These are phyloP conservation scores for Copsychus sechellarum DNA, from an alignment of 2,113 vertebrate species.

Conservation along the genomic window DNA sequence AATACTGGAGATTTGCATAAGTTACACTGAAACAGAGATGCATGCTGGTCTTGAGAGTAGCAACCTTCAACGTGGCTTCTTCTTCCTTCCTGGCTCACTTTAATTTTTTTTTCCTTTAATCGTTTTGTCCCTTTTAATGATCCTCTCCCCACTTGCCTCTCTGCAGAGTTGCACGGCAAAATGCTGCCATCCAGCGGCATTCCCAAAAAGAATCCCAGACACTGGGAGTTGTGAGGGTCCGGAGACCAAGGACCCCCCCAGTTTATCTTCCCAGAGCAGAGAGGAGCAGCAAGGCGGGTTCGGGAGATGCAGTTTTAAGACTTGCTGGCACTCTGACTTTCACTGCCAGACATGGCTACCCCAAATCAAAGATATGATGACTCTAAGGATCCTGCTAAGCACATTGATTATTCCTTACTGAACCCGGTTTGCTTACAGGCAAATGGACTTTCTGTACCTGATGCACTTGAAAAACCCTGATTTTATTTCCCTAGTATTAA, in stretches of 20 bases:
- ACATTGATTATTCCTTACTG: background rate
- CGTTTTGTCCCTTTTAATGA: background rate
- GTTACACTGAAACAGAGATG: background rate
- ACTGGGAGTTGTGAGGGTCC: background rate
- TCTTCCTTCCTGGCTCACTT: background rate
- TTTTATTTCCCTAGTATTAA: background rate
- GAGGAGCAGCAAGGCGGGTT: background rate
- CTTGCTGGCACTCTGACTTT: background rate
- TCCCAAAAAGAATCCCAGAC: background rate
- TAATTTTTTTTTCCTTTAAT: background rate
- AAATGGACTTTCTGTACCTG: background rate
- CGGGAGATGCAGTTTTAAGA: background rate
- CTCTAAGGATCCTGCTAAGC: background rate
- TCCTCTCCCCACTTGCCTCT: background rate
- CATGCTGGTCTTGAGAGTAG: background rate
- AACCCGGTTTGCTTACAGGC: background rate
- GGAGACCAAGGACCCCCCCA: rapidly evolving
- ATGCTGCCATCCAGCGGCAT: conserved; percentile 67
- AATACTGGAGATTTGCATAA: background rate
- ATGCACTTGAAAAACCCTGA: background rate
- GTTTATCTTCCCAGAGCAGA: background rate
- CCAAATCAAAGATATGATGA: background rate
- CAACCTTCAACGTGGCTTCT: background rate
- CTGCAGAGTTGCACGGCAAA: background rate
- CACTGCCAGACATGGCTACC: background rate